Evolutionary conservation across 2,888 invertebrate species (phyloP).

Genomic region (Microctonus brassicae): DNA sequence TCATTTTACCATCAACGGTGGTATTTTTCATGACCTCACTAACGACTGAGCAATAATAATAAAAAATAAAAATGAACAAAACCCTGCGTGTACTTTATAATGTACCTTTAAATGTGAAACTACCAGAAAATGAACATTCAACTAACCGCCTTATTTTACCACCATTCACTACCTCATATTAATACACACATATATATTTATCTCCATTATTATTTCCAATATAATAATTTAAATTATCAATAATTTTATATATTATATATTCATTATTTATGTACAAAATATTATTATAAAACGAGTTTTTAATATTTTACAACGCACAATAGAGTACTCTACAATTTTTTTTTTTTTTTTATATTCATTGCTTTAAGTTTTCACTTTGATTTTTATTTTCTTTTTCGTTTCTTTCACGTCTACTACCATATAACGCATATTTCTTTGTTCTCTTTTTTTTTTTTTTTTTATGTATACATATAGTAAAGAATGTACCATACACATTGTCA

Average conservation of each 20-base stretch:
- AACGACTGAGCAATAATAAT: conserved; percentile 27
- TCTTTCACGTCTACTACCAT: background rate
- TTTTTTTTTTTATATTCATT: background rate
- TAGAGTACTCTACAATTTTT: background rate
- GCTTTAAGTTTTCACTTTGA: background rate
- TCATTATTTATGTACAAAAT: background rate
- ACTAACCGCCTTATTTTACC: background rate
- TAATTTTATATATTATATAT: background rate
- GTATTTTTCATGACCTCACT: conserved; percentile 24
- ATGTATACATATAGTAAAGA: background rate
- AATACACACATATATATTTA: background rate
- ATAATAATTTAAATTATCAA: background rate
- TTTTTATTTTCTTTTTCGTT: background rate
- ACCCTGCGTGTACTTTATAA: conserved; percentile 3
- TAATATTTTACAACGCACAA: background rate
- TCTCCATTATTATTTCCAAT: background rate
- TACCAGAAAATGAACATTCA: conserved; percentile 10
- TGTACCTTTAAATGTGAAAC: conserved; percentile 7
- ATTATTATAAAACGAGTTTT: background rate
- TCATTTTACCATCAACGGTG: conserved; percentile 7
- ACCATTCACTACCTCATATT: background rate
- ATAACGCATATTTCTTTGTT: background rate
- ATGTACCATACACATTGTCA: conserved; percentile 24
- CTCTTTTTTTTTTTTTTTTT: background rate
- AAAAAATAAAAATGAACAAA: too few species aligned